Base-by-base conservation (phyloP, 23 tunicate genomes). In the Trididemnum nubilum region DNA sequence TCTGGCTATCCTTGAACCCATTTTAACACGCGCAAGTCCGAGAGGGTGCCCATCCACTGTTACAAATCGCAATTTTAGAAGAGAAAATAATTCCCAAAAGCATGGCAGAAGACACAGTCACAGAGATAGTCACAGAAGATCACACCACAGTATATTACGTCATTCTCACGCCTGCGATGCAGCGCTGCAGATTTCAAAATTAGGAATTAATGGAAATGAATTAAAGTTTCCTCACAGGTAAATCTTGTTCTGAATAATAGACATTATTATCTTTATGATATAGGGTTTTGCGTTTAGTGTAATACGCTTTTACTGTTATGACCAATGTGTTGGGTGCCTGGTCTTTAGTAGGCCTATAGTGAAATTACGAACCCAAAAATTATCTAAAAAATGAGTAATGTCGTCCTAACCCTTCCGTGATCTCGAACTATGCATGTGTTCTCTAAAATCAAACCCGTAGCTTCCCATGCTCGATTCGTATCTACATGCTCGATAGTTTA, bases 1-100 rank as follows among this genome's bases (percentile, higher is more conserved):
- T 67, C 65, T 91, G 71, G 76, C 97, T 22, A 79, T 91, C 36
- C 73, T 91, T 22, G 97, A 91, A 65, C 97, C 97, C 15, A 75
- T 91, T 24, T 80, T 91, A 66, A 51, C 97, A 0, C 97, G 90
- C 9, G 60, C 96, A 1, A 31, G 79, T 1, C 38, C 82, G 32
- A 59, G 90, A 40, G 54, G 39, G 33, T 74, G 82, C 36, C 28
- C 34, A n/a, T 49, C 85, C 7, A 36, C 60, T 36, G 79, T 28
- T 0, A 54, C 76, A 15, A 85, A 58, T 49, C 70, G 90, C 22
- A 81, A 50, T 75, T n/a, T 33, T 22, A 31, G 85, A 36, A 65
- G 97, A 36, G 79, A 76, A 39, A 77, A 49, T 40, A 83, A 69
- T 27, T 76, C 97, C 18, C 84, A 73, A 57, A 81, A 81, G 49